Evolutionary conservation across 1,140 invertebrate species (phyloP).

Genomic region (Condylostylus longicornis): DNA sequence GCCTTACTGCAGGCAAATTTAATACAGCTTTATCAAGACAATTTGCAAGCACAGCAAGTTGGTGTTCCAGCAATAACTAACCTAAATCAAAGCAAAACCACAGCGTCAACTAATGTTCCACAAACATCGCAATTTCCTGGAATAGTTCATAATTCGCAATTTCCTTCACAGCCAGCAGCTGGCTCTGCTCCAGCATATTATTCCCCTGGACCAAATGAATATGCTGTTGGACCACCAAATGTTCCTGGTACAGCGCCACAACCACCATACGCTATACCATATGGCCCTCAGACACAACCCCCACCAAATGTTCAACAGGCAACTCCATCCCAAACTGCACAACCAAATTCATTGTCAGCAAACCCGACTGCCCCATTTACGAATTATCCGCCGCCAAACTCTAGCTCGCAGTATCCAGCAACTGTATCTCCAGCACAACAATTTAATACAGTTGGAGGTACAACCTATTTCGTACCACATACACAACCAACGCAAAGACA

Average conservation of each 20-base stretch:
- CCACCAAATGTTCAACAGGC: constrained; percentile 6
- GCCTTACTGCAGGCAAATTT: constrained; percentile 14
- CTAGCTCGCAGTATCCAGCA: background rate
- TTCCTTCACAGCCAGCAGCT: too few species aligned
- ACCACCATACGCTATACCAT: background rate
- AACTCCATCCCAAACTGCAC: background rate
- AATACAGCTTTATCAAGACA: constrained; percentile 28
- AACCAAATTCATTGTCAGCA: background rate
- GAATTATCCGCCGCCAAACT: constrained; percentile 3
- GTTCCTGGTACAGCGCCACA: too few species aligned
- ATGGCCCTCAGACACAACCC: constrained; percentile 2
- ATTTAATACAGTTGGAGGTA: constrained; percentile 30
- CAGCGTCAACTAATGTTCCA: constrained; percentile 10
- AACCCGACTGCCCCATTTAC: constrained; percentile 7
- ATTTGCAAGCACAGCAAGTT: constrained; percentile 22
- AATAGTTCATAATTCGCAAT: too few species aligned
- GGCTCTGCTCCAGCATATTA: background rate
- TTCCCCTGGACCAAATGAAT: background rate
- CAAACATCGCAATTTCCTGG: constrained; percentile 2
- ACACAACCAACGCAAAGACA: constrained; percentile 21
- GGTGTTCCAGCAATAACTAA: constrained; percentile 7
- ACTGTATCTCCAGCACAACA: background rate
- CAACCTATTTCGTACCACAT: constrained; percentile 30
- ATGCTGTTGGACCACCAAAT: background rate
- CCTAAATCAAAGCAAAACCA: background rate